Conservation (phyloP, 2,113 vertebrate genomes). For the Connochaetes taurinus region DNA sequence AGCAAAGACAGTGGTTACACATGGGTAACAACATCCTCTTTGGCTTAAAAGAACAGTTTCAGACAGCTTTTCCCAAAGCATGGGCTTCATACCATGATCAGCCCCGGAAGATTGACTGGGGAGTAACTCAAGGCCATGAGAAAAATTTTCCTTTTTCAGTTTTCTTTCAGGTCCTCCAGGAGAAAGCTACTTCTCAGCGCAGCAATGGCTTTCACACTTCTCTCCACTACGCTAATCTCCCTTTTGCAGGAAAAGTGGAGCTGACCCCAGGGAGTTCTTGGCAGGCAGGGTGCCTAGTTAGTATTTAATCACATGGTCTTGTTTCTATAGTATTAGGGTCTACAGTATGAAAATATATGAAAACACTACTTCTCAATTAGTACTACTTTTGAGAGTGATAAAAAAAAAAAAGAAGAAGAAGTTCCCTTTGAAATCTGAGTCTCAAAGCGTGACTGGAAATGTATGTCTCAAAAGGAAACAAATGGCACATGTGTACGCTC, state of each 20-base stretch:
- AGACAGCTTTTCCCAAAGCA: not conserved
- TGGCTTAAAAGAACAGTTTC: not conserved
- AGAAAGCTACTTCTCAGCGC: not conserved
- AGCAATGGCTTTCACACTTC: not conserved
- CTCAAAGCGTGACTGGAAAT: not conserved
- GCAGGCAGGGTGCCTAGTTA: not conserved
- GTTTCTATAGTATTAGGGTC: not conserved
- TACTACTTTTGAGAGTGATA: not conserved
- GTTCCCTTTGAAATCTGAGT: not conserved
- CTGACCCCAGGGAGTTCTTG: not conserved
- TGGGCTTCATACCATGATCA: not conserved
- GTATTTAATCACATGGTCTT: not conserved
- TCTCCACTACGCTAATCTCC: not conserved
- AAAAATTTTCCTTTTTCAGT: not conserved
- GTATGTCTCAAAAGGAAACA: not conserved
- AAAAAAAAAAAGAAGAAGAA: fast-evolving
- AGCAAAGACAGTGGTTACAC: not conserved
- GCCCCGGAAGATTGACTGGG: fast-evolving
- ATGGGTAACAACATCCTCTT: fast-evolving
- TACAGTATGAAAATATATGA: fast-evolving
- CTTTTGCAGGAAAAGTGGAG: not conserved
- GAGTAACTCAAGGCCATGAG: fast-evolving
- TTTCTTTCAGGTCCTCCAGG: not conserved
- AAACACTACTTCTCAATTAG: not conserved
- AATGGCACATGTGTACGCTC: not conserved